phyloP scores from a whole-genome alignment of 2,888 invertebrate species.

The Theristus sp. region DNA sequence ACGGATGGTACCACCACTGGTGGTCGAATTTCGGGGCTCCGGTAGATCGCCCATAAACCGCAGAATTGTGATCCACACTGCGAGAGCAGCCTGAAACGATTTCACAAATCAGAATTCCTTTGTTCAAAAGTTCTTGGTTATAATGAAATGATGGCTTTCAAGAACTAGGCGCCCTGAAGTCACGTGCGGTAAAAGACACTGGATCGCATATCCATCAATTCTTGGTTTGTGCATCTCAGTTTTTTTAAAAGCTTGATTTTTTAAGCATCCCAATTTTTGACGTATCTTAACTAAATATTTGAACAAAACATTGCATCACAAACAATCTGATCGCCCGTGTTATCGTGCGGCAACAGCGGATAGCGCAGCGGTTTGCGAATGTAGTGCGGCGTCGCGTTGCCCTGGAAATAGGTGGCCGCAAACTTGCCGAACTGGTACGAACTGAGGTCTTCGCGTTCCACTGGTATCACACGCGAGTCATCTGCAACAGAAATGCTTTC shows the following conservation, averaged over 20 bases:
- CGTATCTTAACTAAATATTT: no score
- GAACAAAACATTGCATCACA: no score
- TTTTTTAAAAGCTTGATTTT: no score
- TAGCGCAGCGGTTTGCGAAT: slow-evolving; percentile 81
- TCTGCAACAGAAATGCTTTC: no score
- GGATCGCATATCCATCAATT: no score
- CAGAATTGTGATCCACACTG: slow-evolving; percentile 89
- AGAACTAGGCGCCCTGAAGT: no score
- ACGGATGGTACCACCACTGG: slow-evolving; percentile 14
- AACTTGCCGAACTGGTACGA: slow-evolving; percentile 98
- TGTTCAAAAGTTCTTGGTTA: no score
- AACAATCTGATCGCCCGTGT: slow-evolving; percentile 78
- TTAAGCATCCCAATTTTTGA: no score
- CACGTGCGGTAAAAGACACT: no score
- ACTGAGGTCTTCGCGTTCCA: slow-evolving; percentile 66
- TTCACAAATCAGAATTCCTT: no score
- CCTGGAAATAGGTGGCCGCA: slow-evolving; percentile 95
- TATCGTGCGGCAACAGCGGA: slow-evolving; percentile 72
- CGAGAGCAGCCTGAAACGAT: slow-evolving; percentile 62
- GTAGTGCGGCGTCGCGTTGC: slow-evolving; percentile 81
- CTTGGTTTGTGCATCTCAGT: no score
- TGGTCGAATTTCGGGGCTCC: slow-evolving; percentile 53
- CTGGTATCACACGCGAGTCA: slow-evolving; percentile 1
- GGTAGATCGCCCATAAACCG: slow-evolving; percentile 89
- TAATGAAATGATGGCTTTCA: no score